These are phyloP conservation scores for Cynopterus brachyotis DNA, from an alignment of 2,113 vertebrate genomes.

Conservation along the genomic window DNA sequence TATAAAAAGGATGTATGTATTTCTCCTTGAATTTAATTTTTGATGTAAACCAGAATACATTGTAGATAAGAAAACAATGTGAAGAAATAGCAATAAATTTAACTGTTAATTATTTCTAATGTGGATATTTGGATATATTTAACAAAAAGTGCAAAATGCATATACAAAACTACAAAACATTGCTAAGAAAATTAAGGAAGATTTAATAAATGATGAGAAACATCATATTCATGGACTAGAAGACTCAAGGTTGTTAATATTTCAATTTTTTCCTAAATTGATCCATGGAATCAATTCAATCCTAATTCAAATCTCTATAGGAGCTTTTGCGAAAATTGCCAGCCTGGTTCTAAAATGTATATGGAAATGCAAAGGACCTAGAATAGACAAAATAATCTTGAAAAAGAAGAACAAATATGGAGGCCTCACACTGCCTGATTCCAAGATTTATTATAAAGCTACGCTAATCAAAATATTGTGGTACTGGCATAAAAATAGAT, in stretches of 20 bases:
- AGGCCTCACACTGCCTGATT: neutral
- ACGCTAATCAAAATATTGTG: neutral
- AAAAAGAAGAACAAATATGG: slow-evolving; percentile 12
- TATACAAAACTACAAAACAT: neutral
- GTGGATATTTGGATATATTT: neutral
- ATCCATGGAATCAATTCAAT: neutral
- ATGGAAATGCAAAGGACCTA: neutral
- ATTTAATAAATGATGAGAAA: neutral
- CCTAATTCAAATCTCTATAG: neutral
- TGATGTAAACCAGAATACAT: neutral
- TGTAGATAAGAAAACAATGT: slow-evolving; percentile 13
- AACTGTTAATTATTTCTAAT: neutral
- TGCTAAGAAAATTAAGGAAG: neutral
- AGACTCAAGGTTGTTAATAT: neutral
- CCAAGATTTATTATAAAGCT: neutral
- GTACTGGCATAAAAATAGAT: neutral
- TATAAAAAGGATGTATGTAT: neutral
- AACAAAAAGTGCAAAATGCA: neutral
- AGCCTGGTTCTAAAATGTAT: neutral
- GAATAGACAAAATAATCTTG: neutral
- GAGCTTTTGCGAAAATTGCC: neutral
- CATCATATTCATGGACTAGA: neutral
- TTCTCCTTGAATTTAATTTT: slow-evolving; percentile 3
- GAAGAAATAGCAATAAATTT: neutral
- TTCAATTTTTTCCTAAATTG: neutral